A percentile compares a stretch with the other conserved stretches of the same genome.
Evolutionary conservation across 2,797 vertebrate genomes (phyloP).

Genomic region (Anableps anableps): DNA sequence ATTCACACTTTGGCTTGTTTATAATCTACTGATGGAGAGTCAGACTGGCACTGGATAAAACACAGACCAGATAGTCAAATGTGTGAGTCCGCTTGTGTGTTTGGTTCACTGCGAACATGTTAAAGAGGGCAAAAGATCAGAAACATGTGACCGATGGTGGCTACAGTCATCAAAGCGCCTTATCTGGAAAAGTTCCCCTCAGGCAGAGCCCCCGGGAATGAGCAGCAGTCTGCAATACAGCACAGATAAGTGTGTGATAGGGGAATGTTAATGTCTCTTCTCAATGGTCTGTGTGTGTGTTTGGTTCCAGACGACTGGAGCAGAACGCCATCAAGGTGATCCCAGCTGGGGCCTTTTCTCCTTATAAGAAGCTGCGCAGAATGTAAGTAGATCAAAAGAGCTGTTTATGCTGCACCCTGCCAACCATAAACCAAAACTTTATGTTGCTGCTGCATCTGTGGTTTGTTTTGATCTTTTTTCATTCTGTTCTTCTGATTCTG

Average conservation of each 20-base stretch:
- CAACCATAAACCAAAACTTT: constrained; percentile 15
- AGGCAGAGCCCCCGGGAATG: constrained; percentile 41
- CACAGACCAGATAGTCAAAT: constrained; percentile 47
- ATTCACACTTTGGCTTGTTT: constrained; percentile 23
- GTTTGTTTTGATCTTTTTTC: constrained; percentile 16
- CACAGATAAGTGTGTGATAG: constrained; percentile 53
- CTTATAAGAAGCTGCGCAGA: constrained; percentile 96
- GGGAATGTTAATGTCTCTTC: constrained; percentile 59
- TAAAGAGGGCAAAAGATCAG: constrained; percentile 63
- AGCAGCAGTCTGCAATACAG: constrained; percentile 46
- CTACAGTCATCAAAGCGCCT: constrained; percentile 65
- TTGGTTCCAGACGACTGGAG: constrained; percentile 91
- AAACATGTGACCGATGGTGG: constrained; percentile 57
- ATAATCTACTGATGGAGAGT: neutral
- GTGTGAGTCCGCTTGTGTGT: constrained; percentile 23
- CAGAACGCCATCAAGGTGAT: constrained; percentile 98
- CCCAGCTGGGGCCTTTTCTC: constrained; percentile 94
- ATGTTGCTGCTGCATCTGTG: constrained; percentile 15
- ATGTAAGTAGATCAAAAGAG: constrained; percentile 87
- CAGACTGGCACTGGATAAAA: constrained; percentile 41
- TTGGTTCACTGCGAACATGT: constrained; percentile 39
- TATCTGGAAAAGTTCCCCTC: constrained; percentile 64
- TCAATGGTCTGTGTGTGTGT: constrained; percentile 72
- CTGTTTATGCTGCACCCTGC: constrained; percentile 28
- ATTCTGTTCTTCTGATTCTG: constrained; percentile 13